Conservation (phyloP, 2,888 invertebrate genomes). For the Reticulitermes lucifugus region DNA sequence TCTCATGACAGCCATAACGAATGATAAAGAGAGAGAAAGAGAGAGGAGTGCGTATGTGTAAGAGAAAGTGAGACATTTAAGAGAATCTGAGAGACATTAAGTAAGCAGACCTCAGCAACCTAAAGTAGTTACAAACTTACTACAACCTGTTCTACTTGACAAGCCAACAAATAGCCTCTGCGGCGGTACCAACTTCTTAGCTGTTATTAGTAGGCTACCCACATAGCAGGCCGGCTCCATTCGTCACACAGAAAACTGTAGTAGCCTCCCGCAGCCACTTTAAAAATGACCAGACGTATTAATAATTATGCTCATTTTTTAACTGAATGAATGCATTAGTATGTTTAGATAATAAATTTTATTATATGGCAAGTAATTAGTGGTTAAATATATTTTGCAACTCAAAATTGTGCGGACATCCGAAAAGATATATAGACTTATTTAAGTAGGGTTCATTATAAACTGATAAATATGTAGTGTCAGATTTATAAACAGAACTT, state of each 20-base stretch:
- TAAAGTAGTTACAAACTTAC: not conserved
- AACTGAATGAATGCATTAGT: not conserved
- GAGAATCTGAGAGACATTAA: too few species aligned
- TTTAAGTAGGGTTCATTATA: too few species aligned
- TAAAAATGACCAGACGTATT: not conserved
- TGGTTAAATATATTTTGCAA: not conserved
- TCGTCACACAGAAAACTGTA: not conserved
- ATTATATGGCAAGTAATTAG: not conserved
- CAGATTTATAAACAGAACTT: too few species aligned
- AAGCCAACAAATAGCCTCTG: not conserved
- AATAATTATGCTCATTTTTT: not conserved
- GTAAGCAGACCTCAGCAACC: not conserved
- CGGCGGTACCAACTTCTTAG: not conserved
- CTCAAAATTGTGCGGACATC: too few species aligned
- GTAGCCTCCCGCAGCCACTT: not conserved
- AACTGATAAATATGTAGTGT: too few species aligned
- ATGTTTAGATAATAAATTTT: not conserved
- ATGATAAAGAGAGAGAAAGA: too few species aligned
- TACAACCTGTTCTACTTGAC: conserved; percentile 23
- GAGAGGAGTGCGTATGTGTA: not conserved
- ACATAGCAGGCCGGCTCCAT: not conserved
- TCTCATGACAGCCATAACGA: too few species aligned
- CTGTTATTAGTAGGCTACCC: not conserved
- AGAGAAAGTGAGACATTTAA: not conserved
- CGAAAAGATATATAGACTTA: too few species aligned